Evolutionary conservation across 1,140 invertebrate genomes (phyloP), one percentile per base, ranked within the genome.

Genomic region (Hirudo medicinalis): DNA sequence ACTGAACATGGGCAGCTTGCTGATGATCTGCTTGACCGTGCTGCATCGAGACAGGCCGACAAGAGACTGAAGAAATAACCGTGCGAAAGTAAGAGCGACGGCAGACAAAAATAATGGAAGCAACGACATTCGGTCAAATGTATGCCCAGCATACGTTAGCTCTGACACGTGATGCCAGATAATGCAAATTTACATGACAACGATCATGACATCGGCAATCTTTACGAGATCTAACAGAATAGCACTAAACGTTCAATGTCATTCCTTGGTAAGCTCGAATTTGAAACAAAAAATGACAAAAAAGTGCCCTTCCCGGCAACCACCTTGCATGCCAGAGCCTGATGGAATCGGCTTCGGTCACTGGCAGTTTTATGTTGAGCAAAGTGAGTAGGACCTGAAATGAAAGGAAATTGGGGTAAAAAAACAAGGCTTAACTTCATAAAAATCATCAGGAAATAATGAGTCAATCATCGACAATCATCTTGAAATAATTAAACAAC

Each of bases 311-410:
- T 17, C 15, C 43, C 40, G 40, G 11, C 40, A 11, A 11, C 74
- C 75, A 80, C 80, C 77, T 82, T 84, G 76, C 94, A 95, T 2
- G 94, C 91, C 75, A 97, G 83, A 5, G 91, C 90, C 94, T 84
- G 75, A 98, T 90, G 57, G 88, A 89, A 82, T 98, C 95, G 5
- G 94, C 95, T 85, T 97, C 94, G 0, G 92, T 97, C 29, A 97
- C 91, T 0, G 95, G 94, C 15, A 89, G 89, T 84, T 96, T 97
- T 9, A 91, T 88, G 80, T 89, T 88, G 86, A 98, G 89, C 54
- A 96, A 83, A 74, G 86, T 84, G 43, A 87, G 78, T 20, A 87
- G 76, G 29, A 84, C 79, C 80, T 84, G 70, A 25, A 74, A 70
- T 53, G 71, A 25, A 73, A 72, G 60, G 54, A 54, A n/a, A 15